Percentiles rank a stretch among this genome's conserved stretches.
Evolutionary conservation across 2,797 vertebrate species (phyloP).

Genomic region (Tachyglossus aculeatus): DNA sequence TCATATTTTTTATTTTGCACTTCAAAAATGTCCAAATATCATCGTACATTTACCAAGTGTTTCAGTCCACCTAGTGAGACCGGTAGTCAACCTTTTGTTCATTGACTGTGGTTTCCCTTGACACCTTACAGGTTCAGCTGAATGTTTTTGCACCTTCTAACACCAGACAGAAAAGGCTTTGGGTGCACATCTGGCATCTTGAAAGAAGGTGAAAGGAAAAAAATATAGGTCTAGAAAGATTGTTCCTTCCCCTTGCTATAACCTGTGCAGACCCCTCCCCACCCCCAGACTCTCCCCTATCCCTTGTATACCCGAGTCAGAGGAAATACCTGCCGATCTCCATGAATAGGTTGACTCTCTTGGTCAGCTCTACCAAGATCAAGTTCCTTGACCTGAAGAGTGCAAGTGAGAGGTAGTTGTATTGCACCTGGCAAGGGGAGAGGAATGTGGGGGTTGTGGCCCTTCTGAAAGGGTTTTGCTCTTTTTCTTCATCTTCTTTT

Average conservation of each 20-base stretch:
- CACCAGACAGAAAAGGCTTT: no score
- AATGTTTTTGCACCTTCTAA: no score
- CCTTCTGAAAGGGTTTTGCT: constrained; percentile 4
- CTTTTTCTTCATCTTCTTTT: constrained; percentile 46
- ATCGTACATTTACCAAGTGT: background rate
- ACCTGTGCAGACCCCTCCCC: background rate
- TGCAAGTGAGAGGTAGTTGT: background rate
- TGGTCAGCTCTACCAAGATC: no score
- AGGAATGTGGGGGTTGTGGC: background rate
- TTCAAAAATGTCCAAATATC: background rate
- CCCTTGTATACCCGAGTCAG: background rate
- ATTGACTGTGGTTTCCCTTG: background rate
- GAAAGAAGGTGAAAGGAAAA: no score
- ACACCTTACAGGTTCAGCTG: no score
- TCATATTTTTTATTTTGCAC: background rate
- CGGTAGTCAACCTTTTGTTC: background rate
- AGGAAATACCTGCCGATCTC: background rate
- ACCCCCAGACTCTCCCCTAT: no score
- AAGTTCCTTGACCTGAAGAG: background rate
- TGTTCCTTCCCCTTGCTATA: no score
- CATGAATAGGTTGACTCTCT: background rate
- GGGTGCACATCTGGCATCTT: no score
- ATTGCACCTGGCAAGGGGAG: background rate
- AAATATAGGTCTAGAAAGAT: no score
- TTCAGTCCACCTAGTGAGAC: background rate